Evolutionary conservation across 2,797 vertebrate genomes (phyloP).

Genomic region (Falco naumanni): DNA sequence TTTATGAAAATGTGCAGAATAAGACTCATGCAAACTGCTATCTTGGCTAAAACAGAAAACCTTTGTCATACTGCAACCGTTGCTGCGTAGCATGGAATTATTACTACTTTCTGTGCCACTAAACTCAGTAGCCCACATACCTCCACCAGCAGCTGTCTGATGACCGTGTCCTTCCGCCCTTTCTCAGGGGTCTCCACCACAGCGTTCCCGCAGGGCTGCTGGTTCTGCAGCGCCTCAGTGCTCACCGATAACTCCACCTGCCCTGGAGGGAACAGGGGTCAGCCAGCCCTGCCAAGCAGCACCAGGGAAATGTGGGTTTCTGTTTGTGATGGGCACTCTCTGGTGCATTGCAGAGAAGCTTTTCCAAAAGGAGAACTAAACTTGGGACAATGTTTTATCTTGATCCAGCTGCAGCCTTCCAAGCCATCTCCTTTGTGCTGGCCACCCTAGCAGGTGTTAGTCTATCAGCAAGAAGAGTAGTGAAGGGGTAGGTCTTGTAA

Average conservation of each 20-base stretch:
- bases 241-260: constrained; percentile 45
- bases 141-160: constrained; percentile 70
- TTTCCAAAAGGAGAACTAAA: background rate
- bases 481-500: background rate
- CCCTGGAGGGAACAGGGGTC: constrained; percentile 11
- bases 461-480: background rate
- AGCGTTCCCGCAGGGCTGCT: background rate
- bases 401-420: background rate
- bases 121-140: background rate
- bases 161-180: constrained; percentile 50
- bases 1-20: background rate
- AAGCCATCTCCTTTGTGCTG: background rate
- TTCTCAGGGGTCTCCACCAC: constrained; percentile 28
- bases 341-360: background rate
- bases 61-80: background rate
- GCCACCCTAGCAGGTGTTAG: background rate
- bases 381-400: background rate
- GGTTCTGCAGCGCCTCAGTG: constrained; percentile 9
- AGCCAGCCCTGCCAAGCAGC: background rate
- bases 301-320: rapidly evolving
- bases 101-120: background rate
- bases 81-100: background rate
- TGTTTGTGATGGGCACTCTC: background rate
- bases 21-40: background rate
- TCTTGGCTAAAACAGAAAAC: background rate